Evolutionary conservation across 2,113 vertebrate species (phyloP).

Genomic region (Myotis lucifugus): DNA sequence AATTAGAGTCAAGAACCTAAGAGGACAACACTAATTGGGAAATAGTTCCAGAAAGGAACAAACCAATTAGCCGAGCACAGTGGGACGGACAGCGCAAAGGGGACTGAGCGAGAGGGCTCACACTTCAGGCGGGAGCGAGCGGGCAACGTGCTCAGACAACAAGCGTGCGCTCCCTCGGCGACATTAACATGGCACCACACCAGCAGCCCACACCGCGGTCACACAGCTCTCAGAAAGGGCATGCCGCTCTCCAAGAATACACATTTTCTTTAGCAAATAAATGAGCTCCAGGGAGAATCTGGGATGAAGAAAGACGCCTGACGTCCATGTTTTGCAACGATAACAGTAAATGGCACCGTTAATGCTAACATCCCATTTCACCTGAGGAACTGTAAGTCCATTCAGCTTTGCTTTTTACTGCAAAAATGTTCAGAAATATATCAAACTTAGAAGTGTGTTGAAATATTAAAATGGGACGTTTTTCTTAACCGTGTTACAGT

Average conservation of each 20-base stretch:
- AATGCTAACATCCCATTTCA: slow-evolving; percentile 73
- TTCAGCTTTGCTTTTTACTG: slow-evolving; percentile 52
- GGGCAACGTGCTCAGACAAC: too few species aligned
- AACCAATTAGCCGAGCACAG: not conserved
- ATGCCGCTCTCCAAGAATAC: not conserved
- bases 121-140: too few species aligned
- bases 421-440: slow-evolving; percentile 61
- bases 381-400: slow-evolving; percentile 53
- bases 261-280: not conserved
- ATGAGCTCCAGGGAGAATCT: not conserved
- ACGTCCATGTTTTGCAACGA: slow-evolving; percentile 54
- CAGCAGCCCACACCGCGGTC: too few species aligned
- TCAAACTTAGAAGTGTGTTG: slow-evolving; percentile 23
- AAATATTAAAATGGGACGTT: slow-evolving; percentile 54
- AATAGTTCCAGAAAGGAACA: not conserved
- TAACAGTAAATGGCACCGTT: slow-evolving; percentile 73
- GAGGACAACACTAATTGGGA: not conserved
- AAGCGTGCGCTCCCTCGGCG: too few species aligned
- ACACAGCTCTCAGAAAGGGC: not conserved
- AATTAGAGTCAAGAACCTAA: not conserved
- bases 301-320: slow-evolving; percentile 15
- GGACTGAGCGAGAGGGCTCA: too few species aligned
- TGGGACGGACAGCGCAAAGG: too few species aligned
- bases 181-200: too few species aligned
- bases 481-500: slow-evolving; percentile 45